These are phyloP conservation scores for Tanypteryx hageni DNA, from an alignment of 2,888 invertebrate genomes.

Conservation along the genomic window DNA sequence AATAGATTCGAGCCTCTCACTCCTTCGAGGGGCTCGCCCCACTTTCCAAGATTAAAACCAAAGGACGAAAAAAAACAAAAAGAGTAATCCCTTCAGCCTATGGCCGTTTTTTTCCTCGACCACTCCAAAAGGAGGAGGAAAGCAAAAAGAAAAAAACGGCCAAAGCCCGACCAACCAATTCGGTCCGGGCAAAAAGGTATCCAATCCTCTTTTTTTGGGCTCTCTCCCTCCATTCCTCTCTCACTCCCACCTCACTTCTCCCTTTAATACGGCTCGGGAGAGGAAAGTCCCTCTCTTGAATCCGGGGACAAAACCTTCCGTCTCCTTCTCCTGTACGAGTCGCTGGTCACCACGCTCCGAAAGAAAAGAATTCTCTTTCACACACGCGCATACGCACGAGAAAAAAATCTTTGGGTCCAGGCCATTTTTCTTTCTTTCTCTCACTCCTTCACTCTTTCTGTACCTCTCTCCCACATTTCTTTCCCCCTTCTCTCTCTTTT, in stretches of 20 bases:
- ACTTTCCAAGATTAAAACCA: background rate
- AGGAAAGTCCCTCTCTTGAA: background rate
- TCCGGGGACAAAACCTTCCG: background rate
- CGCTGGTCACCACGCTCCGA: conserved; percentile 22
- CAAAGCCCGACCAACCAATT: background rate
- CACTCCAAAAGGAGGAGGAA: background rate
- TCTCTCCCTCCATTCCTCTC: background rate
- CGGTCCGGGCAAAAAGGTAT: background rate
- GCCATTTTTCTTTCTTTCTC: background rate
- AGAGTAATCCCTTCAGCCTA: background rate
- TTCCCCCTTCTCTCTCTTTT: background rate
- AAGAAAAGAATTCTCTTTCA: conserved; percentile 6
- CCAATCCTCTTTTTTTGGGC: background rate
- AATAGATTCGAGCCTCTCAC: background rate
- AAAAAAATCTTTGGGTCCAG: background rate
- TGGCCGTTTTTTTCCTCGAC: background rate
- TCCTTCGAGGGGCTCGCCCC: background rate
- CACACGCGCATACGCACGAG: background rate
- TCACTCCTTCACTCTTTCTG: background rate
- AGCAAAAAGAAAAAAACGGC: background rate
- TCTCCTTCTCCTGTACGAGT: background rate
- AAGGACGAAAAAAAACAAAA: background rate
- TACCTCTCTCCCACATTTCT: background rate
- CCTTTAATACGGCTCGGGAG: background rate
- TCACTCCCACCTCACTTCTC: background rate